Conservation (phyloP, 2,797 vertebrate species). For the Anniella stebbinsi region DNA sequence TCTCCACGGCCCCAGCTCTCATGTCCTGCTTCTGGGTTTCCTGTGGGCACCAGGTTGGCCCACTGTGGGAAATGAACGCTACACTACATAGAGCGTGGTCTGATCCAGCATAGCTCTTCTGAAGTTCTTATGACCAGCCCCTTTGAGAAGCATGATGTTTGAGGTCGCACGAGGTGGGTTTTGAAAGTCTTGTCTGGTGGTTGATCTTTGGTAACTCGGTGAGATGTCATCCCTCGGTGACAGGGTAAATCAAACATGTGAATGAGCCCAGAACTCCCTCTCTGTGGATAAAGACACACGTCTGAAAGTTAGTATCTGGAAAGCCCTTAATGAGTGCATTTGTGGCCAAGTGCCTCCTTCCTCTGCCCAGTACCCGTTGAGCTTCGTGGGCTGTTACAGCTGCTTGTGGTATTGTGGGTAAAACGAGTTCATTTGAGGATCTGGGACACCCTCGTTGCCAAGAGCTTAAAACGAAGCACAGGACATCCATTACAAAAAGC, state of each 20-base stretch:
- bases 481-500: neutral
- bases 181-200: too few species aligned
- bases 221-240: neutral
- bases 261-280: neutral
- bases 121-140: neutral
- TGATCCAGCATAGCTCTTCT: neutral
- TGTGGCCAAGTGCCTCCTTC: neutral
- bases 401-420: too few species aligned
- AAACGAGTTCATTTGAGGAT: neutral
- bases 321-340: neutral
- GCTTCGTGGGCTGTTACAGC: neutral
- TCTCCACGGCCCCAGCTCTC: too few species aligned
- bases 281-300: neutral
- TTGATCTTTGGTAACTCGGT: neutral
- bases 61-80: too few species aligned
- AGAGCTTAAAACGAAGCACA: neutral
- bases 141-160: neutral
- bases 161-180: neutral
- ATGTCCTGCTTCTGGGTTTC: too few species aligned
- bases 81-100: too few species aligned
- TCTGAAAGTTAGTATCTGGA: neutral
- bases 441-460: neutral
- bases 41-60: too few species aligned
- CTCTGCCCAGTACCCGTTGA: too few species aligned
- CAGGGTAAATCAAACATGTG: neutral